A percentile compares a stretch with the other conserved stretches of the same genome.
Conservation (phyloP, 23 tunicate species). For the Styela clava region DNA sequence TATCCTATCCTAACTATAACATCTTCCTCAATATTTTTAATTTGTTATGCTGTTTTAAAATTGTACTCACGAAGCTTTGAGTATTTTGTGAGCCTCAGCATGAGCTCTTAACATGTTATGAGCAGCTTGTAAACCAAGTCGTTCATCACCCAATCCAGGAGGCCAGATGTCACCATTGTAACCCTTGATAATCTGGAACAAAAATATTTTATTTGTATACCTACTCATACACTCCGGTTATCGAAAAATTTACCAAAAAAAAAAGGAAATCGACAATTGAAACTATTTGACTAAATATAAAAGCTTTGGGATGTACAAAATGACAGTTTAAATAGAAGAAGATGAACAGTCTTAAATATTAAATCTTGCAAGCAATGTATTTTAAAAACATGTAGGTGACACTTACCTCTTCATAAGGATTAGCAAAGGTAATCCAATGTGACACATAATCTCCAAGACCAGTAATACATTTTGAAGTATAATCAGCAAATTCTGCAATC, state of each 20-base stretch:
- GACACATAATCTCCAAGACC: constrained; percentile 30
- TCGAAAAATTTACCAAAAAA: not conserved
- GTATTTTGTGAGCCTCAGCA: constrained; percentile 3
- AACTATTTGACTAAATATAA: no score
- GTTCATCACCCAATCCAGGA: constrained; percentile 33
- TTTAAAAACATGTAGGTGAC: not conserved
- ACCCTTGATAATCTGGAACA: constrained; percentile 45
- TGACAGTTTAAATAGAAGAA: not conserved
- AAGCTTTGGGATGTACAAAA: not conserved
- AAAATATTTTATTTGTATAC: not conserved
- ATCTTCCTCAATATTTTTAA: no score
- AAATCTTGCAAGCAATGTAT: no score
- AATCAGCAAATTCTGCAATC: constrained; percentile 56
- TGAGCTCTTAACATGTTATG: constrained; percentile 56
- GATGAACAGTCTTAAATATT: no score
- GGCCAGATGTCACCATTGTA: constrained; percentile 64
- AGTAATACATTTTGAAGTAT: constrained; percentile 54
- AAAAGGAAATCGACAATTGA: no score
- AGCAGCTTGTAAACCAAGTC: constrained; percentile 39
- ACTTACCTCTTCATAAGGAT: constrained; percentile 53
- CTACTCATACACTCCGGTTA: no score
- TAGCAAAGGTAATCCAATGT: constrained; percentile 67
- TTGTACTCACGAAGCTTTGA: not conserved
- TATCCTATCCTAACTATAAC: no score
- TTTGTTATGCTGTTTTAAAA: no score